These are phyloP conservation scores for Exaiptasia diaphana DNA, from an alignment of 64 coral and sea anemone species.

Conservation along the genomic window DNA sequence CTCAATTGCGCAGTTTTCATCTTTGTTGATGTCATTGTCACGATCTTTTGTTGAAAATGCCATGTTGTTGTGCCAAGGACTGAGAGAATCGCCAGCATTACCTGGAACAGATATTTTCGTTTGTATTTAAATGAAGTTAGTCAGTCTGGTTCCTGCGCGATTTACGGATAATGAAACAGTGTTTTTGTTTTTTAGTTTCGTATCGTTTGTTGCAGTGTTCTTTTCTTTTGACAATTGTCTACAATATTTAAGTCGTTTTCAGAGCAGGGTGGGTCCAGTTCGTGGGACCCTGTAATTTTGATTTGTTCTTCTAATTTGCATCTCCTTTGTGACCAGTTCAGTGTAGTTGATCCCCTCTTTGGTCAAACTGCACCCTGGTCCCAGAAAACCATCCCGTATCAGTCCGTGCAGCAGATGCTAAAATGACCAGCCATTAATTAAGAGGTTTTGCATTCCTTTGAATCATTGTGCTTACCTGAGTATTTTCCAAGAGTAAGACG, in stretches of 20 bases:
- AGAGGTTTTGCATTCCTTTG: background rate
- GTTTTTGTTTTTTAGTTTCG: background rate
- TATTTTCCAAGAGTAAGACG: slow-evolving; percentile 10
- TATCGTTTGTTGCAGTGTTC: background rate
- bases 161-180: background rate
- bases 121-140: background rate
- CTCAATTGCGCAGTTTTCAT: background rate
- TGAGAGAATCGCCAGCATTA: slow-evolving; percentile 17
- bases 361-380: too few relatives aligned
- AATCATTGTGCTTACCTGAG: background rate
- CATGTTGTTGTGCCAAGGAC: background rate
- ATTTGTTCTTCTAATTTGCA: background rate
- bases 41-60: background rate
- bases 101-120: background rate
- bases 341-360: too few relatives aligned
- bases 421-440: background rate
- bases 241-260: background rate
- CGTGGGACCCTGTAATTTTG: background rate
- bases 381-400: too few relatives aligned
- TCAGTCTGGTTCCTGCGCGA: background rate
- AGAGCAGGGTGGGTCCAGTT: background rate
- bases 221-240: background rate
- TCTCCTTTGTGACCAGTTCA: too few relatives aligned
- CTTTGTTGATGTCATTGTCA: background rate
- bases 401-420: too few relatives aligned